These are phyloP conservation scores for Drosophila pectinifera DNA, from an alignment of 1,140 invertebrate genomes.

Conservation along the genomic window DNA sequence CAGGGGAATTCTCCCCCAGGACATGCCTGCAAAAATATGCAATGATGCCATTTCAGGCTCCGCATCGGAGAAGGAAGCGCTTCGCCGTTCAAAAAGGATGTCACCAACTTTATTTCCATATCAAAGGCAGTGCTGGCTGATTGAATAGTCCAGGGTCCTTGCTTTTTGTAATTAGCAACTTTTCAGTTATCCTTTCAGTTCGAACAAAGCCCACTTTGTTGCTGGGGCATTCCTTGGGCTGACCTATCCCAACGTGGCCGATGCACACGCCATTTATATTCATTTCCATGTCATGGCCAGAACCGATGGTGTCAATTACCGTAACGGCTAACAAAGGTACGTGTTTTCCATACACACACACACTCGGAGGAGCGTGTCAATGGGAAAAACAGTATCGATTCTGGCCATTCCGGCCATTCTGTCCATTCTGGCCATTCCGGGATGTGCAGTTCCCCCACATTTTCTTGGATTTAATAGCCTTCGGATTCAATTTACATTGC, in stretches of 20 bases:
- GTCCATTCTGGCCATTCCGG: neutral
- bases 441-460: slow-evolving; percentile 12
- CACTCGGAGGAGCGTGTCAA: slow-evolving; percentile 15
- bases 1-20: slow-evolving; percentile 7
- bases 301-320: slow-evolving; percentile 62
- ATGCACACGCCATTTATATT: slow-evolving; percentile 58
- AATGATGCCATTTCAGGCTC: slow-evolving; percentile 40
- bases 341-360: slow-evolving; percentile 14
- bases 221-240: slow-evolving; percentile 16
- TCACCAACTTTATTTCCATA: slow-evolving; percentile 24
- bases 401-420: neutral
- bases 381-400: slow-evolving; percentile 25
- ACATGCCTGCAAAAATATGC: slow-evolving; percentile 35
- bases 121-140: slow-evolving; percentile 30
- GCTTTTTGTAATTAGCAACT: slow-evolving; percentile 48
- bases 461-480: neutral
- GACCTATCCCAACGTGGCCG: slow-evolving; percentile 59
- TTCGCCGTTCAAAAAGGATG: slow-evolving; percentile 4
- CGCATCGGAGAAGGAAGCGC: neutral
- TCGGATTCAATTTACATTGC: slow-evolving; percentile 24
- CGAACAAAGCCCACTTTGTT: neutral
- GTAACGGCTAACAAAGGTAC: slow-evolving; percentile 23
- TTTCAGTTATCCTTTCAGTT: too few species aligned
- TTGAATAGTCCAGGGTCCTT: slow-evolving; percentile 27
- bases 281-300: slow-evolving; percentile 64